Evolutionary conservation across 2,113 vertebrate genomes (phyloP).

Genomic region (Mesoclemmys tuberculata): DNA sequence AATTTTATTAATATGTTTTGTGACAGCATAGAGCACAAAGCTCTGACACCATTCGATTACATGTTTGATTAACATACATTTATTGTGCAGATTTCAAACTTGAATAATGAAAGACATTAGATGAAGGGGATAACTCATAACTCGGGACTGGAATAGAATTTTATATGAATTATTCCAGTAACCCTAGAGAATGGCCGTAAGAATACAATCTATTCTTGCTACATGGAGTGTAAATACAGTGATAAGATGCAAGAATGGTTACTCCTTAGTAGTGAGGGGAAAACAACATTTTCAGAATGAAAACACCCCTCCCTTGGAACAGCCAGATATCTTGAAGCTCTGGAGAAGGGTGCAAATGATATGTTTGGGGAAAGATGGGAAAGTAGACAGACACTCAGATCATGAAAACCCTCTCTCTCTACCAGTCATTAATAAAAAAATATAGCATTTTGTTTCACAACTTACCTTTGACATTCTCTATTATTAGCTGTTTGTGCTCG

Average conservation of each 20-base stretch:
- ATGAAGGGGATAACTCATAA: neutral
- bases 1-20: neutral
- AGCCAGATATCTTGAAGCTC: accelerated
- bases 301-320: neutral
- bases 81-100: neutral
- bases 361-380: neutral
- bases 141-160: neutral
- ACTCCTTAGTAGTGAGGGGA: accelerated
- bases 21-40: neutral
- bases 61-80: neutral
- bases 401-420: neutral
- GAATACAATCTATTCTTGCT: neutral
- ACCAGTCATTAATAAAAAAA: neutral
- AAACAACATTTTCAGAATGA: neutral
- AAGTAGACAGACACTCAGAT: neutral
- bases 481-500: constrained; percentile 73
- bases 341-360: neutral
- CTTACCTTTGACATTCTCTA: constrained; percentile 83
- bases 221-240: neutral
- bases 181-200: neutral
- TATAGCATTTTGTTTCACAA: neutral
- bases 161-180: neutral
- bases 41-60: neutral
- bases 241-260: neutral
- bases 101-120: neutral